Evolutionary conservation across 2,113 vertebrate genomes (phyloP).

Genomic region (Megalops atlanticus): DNA sequence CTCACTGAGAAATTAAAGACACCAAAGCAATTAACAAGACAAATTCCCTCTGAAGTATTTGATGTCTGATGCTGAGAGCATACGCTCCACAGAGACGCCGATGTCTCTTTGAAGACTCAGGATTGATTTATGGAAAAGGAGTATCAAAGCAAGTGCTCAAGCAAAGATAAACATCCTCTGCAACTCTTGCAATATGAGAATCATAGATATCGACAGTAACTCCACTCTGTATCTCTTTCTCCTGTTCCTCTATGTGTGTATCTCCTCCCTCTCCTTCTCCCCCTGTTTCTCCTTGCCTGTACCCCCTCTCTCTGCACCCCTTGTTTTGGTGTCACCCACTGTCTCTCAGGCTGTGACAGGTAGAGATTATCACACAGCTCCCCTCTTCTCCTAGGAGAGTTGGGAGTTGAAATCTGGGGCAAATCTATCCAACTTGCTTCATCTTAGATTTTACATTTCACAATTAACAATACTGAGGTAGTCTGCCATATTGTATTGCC

Average conservation of each 20-base stretch:
- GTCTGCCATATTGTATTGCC: too few relatives aligned
- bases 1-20: constrained; percentile 47
- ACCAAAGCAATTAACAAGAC: constrained; percentile 34
- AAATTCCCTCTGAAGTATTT: constrained; percentile 42
- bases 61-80: constrained; percentile 38
- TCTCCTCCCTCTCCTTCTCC: neutral
- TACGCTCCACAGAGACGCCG: constrained; percentile 41
- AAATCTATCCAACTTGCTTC: too few relatives aligned
- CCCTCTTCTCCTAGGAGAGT: too few relatives aligned
- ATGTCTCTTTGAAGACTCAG: constrained; percentile 54
- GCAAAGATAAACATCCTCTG: constrained; percentile 54
- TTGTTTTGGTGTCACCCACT: too few relatives aligned
- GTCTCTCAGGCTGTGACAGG: too few relatives aligned
- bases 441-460: too few relatives aligned
- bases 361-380: too few relatives aligned
- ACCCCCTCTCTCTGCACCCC: too few relatives aligned
- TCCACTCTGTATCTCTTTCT: neutral
- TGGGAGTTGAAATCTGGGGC: too few relatives aligned
- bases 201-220: neutral
- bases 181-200: constrained; percentile 18
- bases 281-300: neutral
- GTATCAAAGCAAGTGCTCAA: constrained; percentile 53
- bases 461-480: too few relatives aligned
- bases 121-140: constrained; percentile 54
- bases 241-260: neutral